Percentiles rank a stretch among this genome's conserved stretches.
phyloP scores from a whole-genome alignment of 2,888 invertebrate species.

The Atherix ibis region DNA sequence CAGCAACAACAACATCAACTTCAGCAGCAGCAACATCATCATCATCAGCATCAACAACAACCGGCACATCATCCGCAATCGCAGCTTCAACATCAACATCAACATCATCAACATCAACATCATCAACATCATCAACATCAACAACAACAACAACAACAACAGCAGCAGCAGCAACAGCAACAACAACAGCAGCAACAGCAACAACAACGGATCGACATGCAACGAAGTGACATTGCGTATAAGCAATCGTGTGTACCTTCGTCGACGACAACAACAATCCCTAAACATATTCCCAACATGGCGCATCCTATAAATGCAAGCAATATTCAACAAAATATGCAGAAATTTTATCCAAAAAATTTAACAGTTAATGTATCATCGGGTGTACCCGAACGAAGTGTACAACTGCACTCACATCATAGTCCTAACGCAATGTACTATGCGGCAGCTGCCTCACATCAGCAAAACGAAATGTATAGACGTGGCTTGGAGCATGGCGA shows the following conservation, averaged over 20 bases:
- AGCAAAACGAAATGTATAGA: conserved; percentile 7
- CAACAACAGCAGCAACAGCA: background rate
- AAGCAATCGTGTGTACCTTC: background rate
- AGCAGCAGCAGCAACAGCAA: background rate
- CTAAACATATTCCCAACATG: no score
- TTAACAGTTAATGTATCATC: conserved; percentile 10
- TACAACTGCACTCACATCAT: conserved; percentile 4
- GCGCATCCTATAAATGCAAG: conserved; percentile 1
- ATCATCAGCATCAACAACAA: conserved; percentile 2
- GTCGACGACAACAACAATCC: conserved; percentile 1
- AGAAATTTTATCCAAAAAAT: conserved; percentile 12
- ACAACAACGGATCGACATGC: conserved; percentile 1
- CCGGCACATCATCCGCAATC: conserved; percentile 10
- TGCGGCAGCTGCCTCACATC: conserved; percentile 14
- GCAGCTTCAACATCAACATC: conserved; percentile 21
- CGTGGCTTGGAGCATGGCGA: conserved; percentile 9
- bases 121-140: conserved; percentile 16
- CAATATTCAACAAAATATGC: conserved; percentile 3
- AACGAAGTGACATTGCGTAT: background rate
- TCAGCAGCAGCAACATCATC: background rate
- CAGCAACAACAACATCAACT: conserved; percentile 12
- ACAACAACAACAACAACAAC: conserved; percentile 18
- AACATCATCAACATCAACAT: conserved; percentile 12
- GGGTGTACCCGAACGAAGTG: background rate
- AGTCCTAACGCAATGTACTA: conserved; percentile 13